A percentile compares a stretch with the other conserved stretches of the same genome.
Conservation (phyloP, 2,888 invertebrate species). For the Drosophila maculinotata region DNA sequence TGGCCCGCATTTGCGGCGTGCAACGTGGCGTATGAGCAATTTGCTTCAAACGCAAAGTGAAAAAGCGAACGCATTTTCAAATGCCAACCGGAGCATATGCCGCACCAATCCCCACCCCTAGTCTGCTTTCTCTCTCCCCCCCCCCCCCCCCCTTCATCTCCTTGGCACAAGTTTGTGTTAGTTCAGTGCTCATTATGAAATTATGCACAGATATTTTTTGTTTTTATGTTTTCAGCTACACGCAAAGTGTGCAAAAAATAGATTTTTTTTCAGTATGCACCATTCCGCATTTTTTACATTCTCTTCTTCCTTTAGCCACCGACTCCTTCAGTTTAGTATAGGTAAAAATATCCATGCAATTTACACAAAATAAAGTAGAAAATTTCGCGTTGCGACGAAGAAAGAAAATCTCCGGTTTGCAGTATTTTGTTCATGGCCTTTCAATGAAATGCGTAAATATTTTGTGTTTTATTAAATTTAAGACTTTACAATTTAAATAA, state of each 20-base stretch:
- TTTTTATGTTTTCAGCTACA: conserved; percentile 10
- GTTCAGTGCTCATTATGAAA: conserved; percentile 74
- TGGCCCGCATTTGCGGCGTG: conserved; percentile 44
- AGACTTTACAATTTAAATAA: too few species aligned
- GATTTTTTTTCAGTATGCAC: conserved; percentile 14
- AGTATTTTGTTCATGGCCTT: background rate
- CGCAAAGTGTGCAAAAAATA: conserved; percentile 35
- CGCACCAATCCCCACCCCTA: conserved; percentile 12
- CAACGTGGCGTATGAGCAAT: conserved; percentile 71
- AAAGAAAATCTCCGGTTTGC: conserved; percentile 1
- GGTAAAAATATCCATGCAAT: conserved; percentile 28
- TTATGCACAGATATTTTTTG: conserved; percentile 59
- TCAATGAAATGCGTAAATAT: conserved; percentile 26
- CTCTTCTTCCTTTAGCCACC: background rate
- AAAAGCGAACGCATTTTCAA: conserved; percentile 67
- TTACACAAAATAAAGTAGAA: conserved; percentile 28
- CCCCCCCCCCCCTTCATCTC: background rate
- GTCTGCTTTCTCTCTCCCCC: background rate
- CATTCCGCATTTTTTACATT: background rate
- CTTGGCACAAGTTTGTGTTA: conserved; percentile 37
- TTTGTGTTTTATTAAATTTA: conserved; percentile 9
- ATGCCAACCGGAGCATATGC: conserved; percentile 62
- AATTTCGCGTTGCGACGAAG: conserved; percentile 7
- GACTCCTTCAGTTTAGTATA: background rate
- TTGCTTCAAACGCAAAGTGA: conserved; percentile 66